Conservation (phyloP, 1,140 invertebrate species). For the Drosophila bocki region DNA sequence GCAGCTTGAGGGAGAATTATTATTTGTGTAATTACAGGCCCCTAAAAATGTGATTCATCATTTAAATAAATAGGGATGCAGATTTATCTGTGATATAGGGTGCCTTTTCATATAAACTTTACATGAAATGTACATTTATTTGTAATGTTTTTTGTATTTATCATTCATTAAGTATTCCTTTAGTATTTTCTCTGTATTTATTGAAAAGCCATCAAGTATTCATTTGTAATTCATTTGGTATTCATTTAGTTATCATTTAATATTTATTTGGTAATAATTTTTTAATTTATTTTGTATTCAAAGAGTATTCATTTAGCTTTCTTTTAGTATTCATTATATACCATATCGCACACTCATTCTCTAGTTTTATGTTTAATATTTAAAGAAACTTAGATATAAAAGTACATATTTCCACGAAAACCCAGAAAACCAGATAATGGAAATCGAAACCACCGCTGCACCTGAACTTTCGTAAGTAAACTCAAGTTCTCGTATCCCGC, state of each 20-base stretch:
- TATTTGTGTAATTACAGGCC: background rate
- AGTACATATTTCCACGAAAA: background rate
- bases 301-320: background rate
- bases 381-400: background rate
- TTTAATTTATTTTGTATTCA: background rate
- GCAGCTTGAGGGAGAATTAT: background rate
- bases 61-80: background rate
- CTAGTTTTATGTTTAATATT: background rate
- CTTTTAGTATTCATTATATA: background rate
- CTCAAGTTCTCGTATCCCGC: background rate
- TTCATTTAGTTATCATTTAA: background rate
- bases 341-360: background rate
- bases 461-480: slow-evolving; percentile 6
- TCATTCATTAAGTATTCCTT: too few relatives aligned
- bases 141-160: too few relatives aligned
- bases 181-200: too few relatives aligned
- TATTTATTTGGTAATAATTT: background rate
- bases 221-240: background rate
- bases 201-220: too few relatives aligned
- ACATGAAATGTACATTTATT: background rate
- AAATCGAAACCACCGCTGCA: slow-evolving; percentile 12
- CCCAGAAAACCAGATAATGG: background rate
- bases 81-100: background rate
- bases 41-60: background rate
- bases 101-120: background rate